Percentiles rank a stretch among this genome's conserved stretches.
phyloP scores from a whole-genome alignment of 2,888 invertebrate genomes.

The Sipunculus nudus region DNA sequence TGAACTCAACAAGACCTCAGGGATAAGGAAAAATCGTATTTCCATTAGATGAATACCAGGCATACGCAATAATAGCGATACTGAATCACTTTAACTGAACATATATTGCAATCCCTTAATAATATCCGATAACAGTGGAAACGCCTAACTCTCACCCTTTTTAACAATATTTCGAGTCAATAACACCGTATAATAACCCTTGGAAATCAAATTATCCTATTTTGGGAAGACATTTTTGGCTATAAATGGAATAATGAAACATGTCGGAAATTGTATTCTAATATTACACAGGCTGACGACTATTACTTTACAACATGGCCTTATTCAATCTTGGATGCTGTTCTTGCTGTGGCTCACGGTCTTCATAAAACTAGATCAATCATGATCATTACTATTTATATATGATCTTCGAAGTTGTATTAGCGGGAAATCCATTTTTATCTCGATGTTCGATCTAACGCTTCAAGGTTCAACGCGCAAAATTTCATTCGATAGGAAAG shows the following conservation, averaged over 20 bases:
- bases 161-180: background rate
- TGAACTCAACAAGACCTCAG: slow-evolving; percentile 8
- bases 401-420: no score
- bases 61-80: slow-evolving; percentile 5
- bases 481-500: background rate
- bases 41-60: slow-evolving; percentile 6
- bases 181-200: no score
- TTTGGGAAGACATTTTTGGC: no score
- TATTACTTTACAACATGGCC: background rate
- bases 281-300: no score
- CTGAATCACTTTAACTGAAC: slow-evolving; percentile 10
- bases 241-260: no score
- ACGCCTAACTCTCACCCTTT: background rate
- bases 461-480: background rate
- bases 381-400: no score
- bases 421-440: background rate
- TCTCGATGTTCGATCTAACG: background rate
- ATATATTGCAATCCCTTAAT: slow-evolving; percentile 1
- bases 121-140: background rate
- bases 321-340: background rate
- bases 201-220: no score
- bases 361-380: background rate
- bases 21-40: background rate
- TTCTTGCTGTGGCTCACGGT: background rate
- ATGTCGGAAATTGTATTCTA: no score